Conservation (phyloP, 2,113 vertebrate genomes). For the Dryoscopus gambensis region DNA sequence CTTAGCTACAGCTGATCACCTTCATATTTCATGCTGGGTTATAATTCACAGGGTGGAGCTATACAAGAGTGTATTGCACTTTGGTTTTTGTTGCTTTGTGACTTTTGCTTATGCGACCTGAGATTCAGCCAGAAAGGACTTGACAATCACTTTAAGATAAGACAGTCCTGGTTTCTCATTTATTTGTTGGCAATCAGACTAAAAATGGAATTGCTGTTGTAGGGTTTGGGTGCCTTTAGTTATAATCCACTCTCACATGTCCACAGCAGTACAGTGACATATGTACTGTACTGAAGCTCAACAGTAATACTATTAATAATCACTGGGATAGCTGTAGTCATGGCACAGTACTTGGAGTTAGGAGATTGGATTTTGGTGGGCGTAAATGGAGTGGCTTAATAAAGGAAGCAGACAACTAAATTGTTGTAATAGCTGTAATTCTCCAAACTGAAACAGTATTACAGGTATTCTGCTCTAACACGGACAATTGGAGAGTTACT, state of each 20-base stretch:
- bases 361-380: background rate
- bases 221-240: background rate
- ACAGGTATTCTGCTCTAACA: background rate
- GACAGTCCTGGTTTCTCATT: background rate
- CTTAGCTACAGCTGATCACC: background rate
- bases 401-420: background rate
- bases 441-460: background rate
- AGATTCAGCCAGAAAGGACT: background rate
- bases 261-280: background rate
- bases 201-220: background rate
- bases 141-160: background rate
- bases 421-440: background rate
- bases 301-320: background rate
- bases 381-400: background rate
- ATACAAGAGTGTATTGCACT: background rate
- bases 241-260: background rate
- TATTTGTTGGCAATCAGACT: background rate
- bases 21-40: too few species aligned
- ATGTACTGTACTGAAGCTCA: background rate
- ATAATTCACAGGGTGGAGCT: background rate
- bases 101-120: background rate
- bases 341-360: background rate
- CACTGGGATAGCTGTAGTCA: background rate
- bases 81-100: background rate
- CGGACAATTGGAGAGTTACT: background rate